Conservation (phyloP, 2,113 vertebrate species). For the Odontophorus gujanensis region DNA sequence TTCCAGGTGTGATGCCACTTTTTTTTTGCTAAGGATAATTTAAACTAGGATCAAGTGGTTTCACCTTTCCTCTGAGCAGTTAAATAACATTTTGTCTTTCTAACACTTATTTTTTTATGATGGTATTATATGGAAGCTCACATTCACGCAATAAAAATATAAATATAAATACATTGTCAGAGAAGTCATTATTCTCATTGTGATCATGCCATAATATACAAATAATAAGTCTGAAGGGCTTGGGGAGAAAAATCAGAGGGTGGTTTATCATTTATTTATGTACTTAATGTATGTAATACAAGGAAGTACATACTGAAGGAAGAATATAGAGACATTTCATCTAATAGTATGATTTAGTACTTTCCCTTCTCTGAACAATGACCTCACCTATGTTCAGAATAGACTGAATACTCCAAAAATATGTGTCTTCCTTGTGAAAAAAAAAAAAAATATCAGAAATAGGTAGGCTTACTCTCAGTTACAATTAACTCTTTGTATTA, state of each 20-base stretch:
- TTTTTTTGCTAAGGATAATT: background rate
- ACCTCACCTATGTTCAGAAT: background rate
- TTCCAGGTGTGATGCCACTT: background rate
- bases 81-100: constrained; percentile 9
- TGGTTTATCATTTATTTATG: constrained; percentile 45
- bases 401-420: background rate
- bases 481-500: background rate
- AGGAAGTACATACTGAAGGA: constrained; percentile 6
- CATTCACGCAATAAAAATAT: constrained; percentile 29
- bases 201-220: constrained; percentile 21
- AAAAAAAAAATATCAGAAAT: background rate
- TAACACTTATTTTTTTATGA: background rate
- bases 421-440: background rate
- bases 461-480: background rate
- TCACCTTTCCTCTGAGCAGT: background rate
- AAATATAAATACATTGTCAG: background rate
- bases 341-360: constrained; percentile 16
- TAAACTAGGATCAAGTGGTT: background rate
- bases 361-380: constrained; percentile 9
- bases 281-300: background rate
- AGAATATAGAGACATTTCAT: constrained; percentile 27
- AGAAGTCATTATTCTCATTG: constrained; percentile 33
- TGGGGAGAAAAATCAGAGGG: constrained; percentile 5
- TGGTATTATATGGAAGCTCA: constrained; percentile 3
- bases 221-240: constrained; percentile 23